These are phyloP conservation scores for Diarsia dahlii DNA, from an alignment of 2,888 invertebrate species.

Conservation along the genomic window DNA sequence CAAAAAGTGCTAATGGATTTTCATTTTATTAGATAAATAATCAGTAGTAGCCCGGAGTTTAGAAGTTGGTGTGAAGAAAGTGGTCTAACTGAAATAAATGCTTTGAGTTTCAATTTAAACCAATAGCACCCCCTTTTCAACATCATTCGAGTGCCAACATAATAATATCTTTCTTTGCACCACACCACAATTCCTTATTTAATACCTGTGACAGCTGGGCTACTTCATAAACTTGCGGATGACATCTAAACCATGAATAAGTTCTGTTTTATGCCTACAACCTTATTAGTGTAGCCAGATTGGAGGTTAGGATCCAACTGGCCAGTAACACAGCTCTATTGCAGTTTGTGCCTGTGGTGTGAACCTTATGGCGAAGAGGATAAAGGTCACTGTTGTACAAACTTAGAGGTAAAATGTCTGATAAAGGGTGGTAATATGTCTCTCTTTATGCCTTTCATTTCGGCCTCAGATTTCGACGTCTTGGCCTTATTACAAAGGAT, in stretches of 20 bases:
- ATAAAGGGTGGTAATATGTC: slow-evolving; percentile 45
- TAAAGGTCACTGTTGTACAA: not conserved
- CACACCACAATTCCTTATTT: slow-evolving; percentile 36
- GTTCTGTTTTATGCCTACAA: slow-evolving; percentile 58
- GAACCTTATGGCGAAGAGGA: not conserved
- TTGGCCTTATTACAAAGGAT: slow-evolving; percentile 31
- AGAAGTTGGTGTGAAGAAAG: too few relatives aligned
- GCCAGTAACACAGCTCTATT: slow-evolving; percentile 13
- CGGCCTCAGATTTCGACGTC: slow-evolving; percentile 36
- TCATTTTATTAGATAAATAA: too few relatives aligned
- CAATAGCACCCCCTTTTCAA: not conserved
- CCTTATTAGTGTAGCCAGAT: slow-evolving; percentile 64
- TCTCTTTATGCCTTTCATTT: slow-evolving; percentile 67
- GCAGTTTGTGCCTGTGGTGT: not conserved
- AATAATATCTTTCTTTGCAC: not conserved
- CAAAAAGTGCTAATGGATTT: too few relatives aligned
- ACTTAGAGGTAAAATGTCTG: not conserved
- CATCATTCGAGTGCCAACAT: not conserved
- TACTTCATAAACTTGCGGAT: slow-evolving; percentile 51
- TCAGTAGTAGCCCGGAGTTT: too few relatives aligned
- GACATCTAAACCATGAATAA: slow-evolving; percentile 52
- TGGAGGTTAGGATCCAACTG: slow-evolving; percentile 50
- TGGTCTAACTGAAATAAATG: too few relatives aligned
- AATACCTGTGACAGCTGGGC: slow-evolving; percentile 44
- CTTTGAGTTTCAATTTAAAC: too few relatives aligned